phyloP scores from a whole-genome alignment of 2,888 invertebrate genomes.

The Leucania comma region DNA sequence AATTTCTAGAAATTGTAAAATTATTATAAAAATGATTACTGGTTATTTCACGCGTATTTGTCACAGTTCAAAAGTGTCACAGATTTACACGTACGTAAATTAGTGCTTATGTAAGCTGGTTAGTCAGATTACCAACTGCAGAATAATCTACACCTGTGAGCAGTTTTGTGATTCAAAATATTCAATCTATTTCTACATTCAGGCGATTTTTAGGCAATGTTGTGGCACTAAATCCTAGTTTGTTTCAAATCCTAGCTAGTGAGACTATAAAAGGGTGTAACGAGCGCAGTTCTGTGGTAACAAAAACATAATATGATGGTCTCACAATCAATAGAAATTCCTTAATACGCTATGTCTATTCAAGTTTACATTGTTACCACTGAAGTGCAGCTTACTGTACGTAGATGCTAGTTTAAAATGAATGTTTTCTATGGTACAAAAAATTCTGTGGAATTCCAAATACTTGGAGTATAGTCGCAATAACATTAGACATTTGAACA shows the following conservation, averaged over 20 bases:
- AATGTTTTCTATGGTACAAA: background rate
- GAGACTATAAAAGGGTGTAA: background rate
- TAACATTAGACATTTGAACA: no score
- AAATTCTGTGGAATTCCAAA: background rate
- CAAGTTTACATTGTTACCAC: background rate
- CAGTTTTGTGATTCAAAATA: slow-evolving; percentile 1
- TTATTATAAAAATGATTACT: background rate
- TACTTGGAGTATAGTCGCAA: background rate
- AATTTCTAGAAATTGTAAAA: background rate
- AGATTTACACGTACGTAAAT: background rate
- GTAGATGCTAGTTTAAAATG: background rate
- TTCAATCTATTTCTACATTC: slow-evolving; percentile 16
- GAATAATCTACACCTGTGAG: background rate
- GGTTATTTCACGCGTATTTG: background rate
- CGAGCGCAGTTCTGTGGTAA: background rate
- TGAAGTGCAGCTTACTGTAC: background rate
- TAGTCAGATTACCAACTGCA: slow-evolving; percentile 1
- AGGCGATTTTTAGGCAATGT: slow-evolving; percentile 4
- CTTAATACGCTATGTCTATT: background rate
- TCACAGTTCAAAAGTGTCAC: background rate
- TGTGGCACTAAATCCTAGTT: background rate
- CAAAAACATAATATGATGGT: background rate
- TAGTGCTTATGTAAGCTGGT: background rate
- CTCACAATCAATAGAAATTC: background rate
- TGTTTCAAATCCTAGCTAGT: background rate